Percentiles rank a stretch among this genome's conserved stretches.
phyloP scores from a whole-genome alignment of 1,140 invertebrate genomes.

The Penaeus japonicus region DNA sequence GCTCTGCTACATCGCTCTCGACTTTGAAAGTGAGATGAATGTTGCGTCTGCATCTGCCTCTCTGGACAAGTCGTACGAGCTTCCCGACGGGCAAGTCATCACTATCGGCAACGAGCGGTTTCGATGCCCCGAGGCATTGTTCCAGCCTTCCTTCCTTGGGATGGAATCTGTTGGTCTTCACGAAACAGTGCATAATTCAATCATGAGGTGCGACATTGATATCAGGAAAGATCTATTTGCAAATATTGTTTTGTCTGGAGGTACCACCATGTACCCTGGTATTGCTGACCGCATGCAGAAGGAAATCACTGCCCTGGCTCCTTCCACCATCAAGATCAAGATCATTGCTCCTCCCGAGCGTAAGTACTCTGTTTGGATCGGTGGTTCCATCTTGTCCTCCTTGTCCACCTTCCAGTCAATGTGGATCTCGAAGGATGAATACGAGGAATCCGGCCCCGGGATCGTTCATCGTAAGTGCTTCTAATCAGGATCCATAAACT shows the following conservation, averaged over 20 bases:
- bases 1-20: slow-evolving; percentile 82
- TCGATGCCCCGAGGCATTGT: slow-evolving; percentile 86
- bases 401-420: slow-evolving; percentile 73
- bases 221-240: too few species aligned
- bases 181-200: slow-evolving; percentile 77
- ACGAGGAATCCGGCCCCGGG: slow-evolving; percentile 11
- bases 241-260: slow-evolving; percentile 68
- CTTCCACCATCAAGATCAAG: slow-evolving; percentile 72
- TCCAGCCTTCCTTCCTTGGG: slow-evolving; percentile 79
- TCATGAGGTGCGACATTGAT: slow-evolving; percentile 68
- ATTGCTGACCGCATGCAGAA: slow-evolving; percentile 71
- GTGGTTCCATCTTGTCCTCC: slow-evolving; percentile 71
- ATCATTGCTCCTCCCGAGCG: slow-evolving; percentile 62
- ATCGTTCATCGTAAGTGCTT: slow-evolving; percentile 61
- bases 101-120: neutral
- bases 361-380: slow-evolving; percentile 72
- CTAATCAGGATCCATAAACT: neutral
- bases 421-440: slow-evolving; percentile 70
- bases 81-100: neutral
- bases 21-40: slow-evolving; percentile 57
- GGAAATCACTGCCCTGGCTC: slow-evolving; percentile 70
- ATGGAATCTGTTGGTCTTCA: slow-evolving; percentile 85
- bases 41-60: slow-evolving; percentile 16
- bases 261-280: slow-evolving; percentile 72
- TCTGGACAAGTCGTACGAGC: neutral